Percentiles rank a stretch among this genome's conserved stretches.
Evolutionary conservation across 2,113 vertebrate species (phyloP).

Genomic region (Gymnorhina tibicen): DNA sequence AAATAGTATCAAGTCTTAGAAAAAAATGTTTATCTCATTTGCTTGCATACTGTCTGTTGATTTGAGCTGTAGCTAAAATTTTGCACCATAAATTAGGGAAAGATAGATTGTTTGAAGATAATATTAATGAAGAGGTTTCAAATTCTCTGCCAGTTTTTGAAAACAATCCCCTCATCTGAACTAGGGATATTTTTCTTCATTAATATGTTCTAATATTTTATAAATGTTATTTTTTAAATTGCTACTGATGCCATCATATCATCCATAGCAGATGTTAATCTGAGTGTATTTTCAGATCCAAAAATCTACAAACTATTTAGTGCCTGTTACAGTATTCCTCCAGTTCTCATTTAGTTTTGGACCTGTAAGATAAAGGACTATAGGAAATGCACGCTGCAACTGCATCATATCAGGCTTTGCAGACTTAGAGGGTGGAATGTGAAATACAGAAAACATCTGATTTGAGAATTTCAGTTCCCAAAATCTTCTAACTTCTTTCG

Average conservation of each 20-base stretch:
- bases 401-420: not conserved
- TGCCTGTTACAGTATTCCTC: not conserved
- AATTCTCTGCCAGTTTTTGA: not conserved
- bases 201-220: not conserved
- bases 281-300: not conserved
- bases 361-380: not conserved
- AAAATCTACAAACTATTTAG: not conserved
- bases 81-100: not conserved
- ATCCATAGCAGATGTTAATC: not conserved
- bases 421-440: not conserved
- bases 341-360: not conserved
- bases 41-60: not conserved
- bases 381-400: not conserved
- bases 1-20: not conserved
- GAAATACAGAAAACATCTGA: not conserved
- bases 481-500: not conserved
- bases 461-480: not conserved
- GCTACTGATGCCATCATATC: not conserved
- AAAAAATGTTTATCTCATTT: not conserved
- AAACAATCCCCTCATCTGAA: not conserved
- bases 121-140: not conserved
- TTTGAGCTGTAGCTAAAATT: not conserved
- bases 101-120: not conserved
- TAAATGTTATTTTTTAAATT: not conserved
- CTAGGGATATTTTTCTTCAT: not conserved